phyloP scores from a whole-genome alignment of 1,140 invertebrate genomes.

The Euura saliciscinereae region DNA sequence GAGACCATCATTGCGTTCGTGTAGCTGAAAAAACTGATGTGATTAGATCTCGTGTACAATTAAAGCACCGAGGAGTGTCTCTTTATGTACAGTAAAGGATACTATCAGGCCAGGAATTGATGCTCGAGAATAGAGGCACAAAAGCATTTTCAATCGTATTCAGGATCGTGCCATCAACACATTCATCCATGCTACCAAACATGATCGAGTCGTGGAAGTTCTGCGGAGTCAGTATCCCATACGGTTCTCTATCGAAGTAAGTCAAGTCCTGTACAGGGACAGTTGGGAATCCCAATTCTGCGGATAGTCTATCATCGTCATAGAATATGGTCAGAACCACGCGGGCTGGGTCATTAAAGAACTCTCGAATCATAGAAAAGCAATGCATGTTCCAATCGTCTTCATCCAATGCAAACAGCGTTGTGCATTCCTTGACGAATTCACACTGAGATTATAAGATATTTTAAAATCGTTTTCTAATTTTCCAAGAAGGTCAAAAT shows the following conservation, averaged over 20 bases:
- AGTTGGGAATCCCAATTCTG: slow-evolving; percentile 59
- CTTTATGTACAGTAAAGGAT: slow-evolving; percentile 51
- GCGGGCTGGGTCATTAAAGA: slow-evolving; percentile 62
- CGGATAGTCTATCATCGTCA: slow-evolving; percentile 58
- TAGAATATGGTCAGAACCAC: slow-evolving; percentile 68
- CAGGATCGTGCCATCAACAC: slow-evolving; percentile 68
- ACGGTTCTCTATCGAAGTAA: slow-evolving; percentile 70
- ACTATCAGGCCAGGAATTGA: slow-evolving; percentile 73
- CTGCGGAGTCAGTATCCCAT: slow-evolving; percentile 65
- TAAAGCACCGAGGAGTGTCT: too few species aligned
- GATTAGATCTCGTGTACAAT: too few species aligned
- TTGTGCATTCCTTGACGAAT: slow-evolving; percentile 68
- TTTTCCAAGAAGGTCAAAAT: neutral
- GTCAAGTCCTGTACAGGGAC: slow-evolving; percentile 66
- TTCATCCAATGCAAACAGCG: slow-evolving; percentile 64
- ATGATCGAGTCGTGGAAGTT: slow-evolving; percentile 71
- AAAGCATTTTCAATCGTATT: slow-evolving; percentile 66
- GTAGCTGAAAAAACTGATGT: too few species aligned
- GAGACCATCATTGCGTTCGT: too few species aligned
- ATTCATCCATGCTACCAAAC: slow-evolving; percentile 72
- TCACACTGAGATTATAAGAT: slow-evolving; percentile 35
- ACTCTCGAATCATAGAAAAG: slow-evolving; percentile 63
- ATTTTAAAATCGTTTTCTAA: neutral
- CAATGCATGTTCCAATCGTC: slow-evolving; percentile 67
- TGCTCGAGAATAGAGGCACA: slow-evolving; percentile 69